Evolutionary conservation across 2,888 invertebrate genomes (phyloP).

Genomic region (Watsonalla binaria): DNA sequence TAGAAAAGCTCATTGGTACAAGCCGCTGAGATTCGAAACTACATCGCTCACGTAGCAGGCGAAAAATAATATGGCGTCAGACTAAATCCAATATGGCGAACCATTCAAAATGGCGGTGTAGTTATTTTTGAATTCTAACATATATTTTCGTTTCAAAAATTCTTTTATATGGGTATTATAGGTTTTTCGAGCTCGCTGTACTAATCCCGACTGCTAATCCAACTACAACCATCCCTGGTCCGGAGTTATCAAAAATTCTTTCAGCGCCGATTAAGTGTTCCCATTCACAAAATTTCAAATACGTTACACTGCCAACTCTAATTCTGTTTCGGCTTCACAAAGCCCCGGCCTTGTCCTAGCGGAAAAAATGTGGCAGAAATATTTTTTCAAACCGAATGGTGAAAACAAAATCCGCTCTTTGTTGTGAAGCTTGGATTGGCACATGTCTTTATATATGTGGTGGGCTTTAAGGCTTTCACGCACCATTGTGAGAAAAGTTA

Average conservation of each 20-base stretch:
- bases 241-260: conserved; percentile 11
- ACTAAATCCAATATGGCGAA: no score
- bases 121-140: no score
- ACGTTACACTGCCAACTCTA: conserved; percentile 27
- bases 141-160: no score
- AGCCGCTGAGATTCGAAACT: no score
- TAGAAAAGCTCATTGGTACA: no score
- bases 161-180: no score
- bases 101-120: no score
- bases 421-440: conserved; percentile 4
- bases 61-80: no score
- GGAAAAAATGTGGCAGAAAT: conserved; percentile 30
- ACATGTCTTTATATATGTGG: neutral
- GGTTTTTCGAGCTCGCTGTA: no score
- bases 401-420: conserved; percentile 13
- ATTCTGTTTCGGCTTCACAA: conserved; percentile 34
- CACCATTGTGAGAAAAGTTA: no score
- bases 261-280: neutral
- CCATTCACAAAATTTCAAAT: conserved; percentile 4
- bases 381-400: conserved; percentile 18
- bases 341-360: conserved; percentile 30
- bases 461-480: neutral
- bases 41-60: no score
- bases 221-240: neutral
- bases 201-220: no score